phyloP scores from a whole-genome alignment of 2,113 vertebrate species.

The Neogale vison region DNA sequence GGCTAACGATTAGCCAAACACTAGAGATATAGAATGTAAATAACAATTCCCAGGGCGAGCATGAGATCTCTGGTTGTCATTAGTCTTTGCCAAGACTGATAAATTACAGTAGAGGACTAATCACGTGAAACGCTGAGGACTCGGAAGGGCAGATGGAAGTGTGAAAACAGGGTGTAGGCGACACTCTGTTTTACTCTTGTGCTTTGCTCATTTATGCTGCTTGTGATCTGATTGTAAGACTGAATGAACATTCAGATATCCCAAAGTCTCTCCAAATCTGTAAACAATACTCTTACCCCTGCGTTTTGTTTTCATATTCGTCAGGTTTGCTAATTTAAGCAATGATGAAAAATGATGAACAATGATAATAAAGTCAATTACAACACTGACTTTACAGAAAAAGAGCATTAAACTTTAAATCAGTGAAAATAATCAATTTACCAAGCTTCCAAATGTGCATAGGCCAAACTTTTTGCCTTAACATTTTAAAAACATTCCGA shows the following conservation, averaged over 20 bases:
- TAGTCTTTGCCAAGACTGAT: conserved; percentile 19
- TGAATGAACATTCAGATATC: neutral
- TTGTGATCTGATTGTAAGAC: neutral
- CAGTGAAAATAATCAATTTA: neutral
- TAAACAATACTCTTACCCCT: neutral
- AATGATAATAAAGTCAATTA: neutral
- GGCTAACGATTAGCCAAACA: neutral
- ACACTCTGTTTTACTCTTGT: neutral
- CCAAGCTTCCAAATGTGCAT: neutral
- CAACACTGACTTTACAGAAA: conserved; percentile 19
- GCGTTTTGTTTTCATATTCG: neutral
- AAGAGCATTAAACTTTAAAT: neutral
- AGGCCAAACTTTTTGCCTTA: neutral
- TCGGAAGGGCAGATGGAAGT: neutral
- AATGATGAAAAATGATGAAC: neutral
- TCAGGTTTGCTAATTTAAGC: neutral
- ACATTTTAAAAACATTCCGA: neutral
- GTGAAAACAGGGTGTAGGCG: neutral
- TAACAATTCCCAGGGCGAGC: neutral
- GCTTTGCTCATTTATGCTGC: neutral
- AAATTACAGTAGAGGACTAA: neutral
- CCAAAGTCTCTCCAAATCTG: neutral
- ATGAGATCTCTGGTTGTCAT: neutral
- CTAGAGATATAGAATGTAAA: neutral
- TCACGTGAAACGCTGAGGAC: neutral